Conservation (phyloP, 1,140 invertebrate genomes). For the Galleria mellonella region DNA sequence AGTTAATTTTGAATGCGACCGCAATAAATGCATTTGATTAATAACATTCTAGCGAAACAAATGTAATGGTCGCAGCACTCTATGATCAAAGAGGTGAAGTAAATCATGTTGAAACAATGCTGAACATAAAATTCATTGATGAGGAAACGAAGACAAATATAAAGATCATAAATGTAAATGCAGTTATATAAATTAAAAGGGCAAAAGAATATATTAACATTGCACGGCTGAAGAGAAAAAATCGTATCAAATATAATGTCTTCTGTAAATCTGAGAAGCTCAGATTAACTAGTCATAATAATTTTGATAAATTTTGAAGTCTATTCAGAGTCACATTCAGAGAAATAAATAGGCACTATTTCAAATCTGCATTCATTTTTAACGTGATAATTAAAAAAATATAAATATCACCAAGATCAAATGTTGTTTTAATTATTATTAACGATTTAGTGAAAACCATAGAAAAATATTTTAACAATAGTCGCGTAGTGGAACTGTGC, state of each 20-base stretch:
- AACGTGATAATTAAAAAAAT: too few relatives aligned
- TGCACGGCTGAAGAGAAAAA: too few relatives aligned
- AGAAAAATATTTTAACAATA: constrained; percentile 26
- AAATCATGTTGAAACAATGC: constrained; percentile 55
- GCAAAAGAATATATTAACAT: constrained; percentile 9
- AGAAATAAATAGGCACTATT: too few relatives aligned
- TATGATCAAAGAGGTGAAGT: constrained; percentile 53
- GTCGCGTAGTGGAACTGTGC: constrained; percentile 32
- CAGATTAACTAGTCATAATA: too few relatives aligned
- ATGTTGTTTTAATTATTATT: constrained; percentile 9
- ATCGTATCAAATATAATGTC: too few relatives aligned
- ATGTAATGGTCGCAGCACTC: constrained; percentile 42
- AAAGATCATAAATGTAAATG: neutral
- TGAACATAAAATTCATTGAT: constrained; percentile 31
- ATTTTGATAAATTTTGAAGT: neutral
- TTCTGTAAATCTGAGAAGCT: too few relatives aligned
- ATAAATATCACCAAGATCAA: neutral
- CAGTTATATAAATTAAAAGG: too few relatives aligned
- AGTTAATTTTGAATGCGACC: constrained; percentile 58
- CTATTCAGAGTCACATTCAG: too few relatives aligned
- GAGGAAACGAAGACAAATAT: constrained; percentile 11
- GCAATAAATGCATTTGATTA: constrained; percentile 68
- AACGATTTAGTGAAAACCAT: too few relatives aligned
- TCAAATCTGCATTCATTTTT: too few relatives aligned
- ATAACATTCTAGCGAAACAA: constrained; percentile 57